These are phyloP conservation scores for Diacarnus erythraeanus DNA, from an alignment of 37 sponge, comb jelly and placozoan genomes.

Conservation along the genomic window DNA sequence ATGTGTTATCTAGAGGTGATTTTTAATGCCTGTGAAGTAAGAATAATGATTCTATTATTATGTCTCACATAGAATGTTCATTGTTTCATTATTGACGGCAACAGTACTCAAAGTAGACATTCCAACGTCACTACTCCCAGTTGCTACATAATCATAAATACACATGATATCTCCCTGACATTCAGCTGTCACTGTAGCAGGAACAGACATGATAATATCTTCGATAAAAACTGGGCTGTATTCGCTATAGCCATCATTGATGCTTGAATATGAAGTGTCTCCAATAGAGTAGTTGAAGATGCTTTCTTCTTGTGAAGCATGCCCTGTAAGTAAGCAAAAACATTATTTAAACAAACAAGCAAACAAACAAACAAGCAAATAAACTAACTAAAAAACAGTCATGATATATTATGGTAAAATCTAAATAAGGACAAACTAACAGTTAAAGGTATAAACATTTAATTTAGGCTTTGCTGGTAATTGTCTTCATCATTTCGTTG, in stretches of 20 bases:
- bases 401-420: no score
- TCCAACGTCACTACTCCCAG: constrained; percentile 19
- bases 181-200: not conserved
- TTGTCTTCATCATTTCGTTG: not conserved
- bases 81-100: constrained; percentile 4
- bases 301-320: constrained; percentile 16
- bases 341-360: no score
- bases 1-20: no score
- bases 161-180: constrained; percentile 22
- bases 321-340: constrained; percentile 29
- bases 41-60: no score
- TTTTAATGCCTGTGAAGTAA: no score
- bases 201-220: not conserved
- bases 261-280: not conserved
- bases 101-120: not conserved
- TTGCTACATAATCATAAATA: constrained; percentile 20
- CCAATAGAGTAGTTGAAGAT: constrained; percentile 35
- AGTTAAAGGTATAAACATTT: not conserved
- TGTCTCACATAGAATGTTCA: constrained; percentile 25
- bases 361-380: no score
- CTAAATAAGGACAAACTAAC: no score
- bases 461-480: not conserved
- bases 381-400: no score
- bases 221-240: constrained; percentile 9
- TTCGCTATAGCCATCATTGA: constrained; percentile 8